Base-by-base conservation (phyloP, 2,797 vertebrate species). In the Zalophus californianus region DNA sequence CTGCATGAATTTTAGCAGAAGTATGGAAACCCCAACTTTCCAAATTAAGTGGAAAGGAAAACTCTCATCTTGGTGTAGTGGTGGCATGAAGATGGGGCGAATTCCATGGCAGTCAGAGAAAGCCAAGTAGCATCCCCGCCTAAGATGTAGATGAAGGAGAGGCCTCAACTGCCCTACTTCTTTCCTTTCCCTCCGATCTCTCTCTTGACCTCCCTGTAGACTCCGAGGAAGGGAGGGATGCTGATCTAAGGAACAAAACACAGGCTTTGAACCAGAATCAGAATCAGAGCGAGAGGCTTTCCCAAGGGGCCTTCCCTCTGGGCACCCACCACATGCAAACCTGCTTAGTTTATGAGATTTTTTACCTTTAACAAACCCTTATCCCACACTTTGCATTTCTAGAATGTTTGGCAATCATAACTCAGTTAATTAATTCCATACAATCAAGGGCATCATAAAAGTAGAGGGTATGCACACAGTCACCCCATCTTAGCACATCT, bases 61-160 rank as follows among this genome's bases (percentile, higher is more conserved):
- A 44, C 3, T 4, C 15, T 20, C n/a, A 11, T 54, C 27, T 9
- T 4, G 10, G 3, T 32, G 21, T 15, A 29, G 14, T 21, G 10
- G 73, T 14, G 29, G n/a, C 9, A 0, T 13, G 14, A 29, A 38
- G 18, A 38, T 20, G 16, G 5, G 12, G 16, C 10, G 35, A 7
- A 35, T n/a, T 14, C 5, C 0, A 4, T 25, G 15, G n/a, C 27
- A 78, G 77, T 38, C 0, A 0, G 16, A 18, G 1, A n/a, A 15
- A 2, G 21, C 9, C 15, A 35, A 58, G 20, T 5, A 18, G 3
- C 21, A 12, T 32, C 12, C 3, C 64, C 5, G 1, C n/a, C 48
- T 41, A 11, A 66, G 7, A 32, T 50, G 25, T 9, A 13, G 4
- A 1, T 0, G 7, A 5, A 12, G 10, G 60, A 54, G 16, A 70